Evolutionary conservation across 2,888 invertebrate species (phyloP), one percentile per base, ranked within the genome.

Genomic region (Orchesella flavescens): DNA sequence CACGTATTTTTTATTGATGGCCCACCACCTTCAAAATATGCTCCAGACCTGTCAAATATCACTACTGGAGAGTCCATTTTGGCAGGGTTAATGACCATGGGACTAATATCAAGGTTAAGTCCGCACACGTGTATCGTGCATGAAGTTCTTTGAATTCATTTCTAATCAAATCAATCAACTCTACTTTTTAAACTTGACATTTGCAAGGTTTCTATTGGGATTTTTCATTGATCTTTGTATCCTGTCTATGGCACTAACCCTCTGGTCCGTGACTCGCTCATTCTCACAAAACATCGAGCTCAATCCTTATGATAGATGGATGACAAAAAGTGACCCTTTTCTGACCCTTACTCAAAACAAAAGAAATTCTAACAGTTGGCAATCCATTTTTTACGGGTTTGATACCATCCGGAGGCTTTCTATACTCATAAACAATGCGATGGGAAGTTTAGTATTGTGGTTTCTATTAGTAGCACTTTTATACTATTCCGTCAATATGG

Each of bases 221-320:
- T 81, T 68, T 49, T 81, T 81, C n/a, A 75, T 81, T n/a, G 81
- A 81, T 23, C 34, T 81, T 2, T 59, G 23, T 49, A 81, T 81
- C 21, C 55, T 81, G 5, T 3, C 34, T 17, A 43, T 72, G 44
- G n/a, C 81, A 1, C 13, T 46, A 12, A 81, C 81, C 0, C 49
- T 81, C 9, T 81, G 74, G 81, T 7, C 61, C 1, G 81, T 43
- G 15, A 21, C 74, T n/a, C 1, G 9, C 4, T n/a, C 44, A 4
- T 81, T 81, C 34, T 68, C 81, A 1, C 68, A 81, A 19, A 24
- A 5, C 7, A 63, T 73, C 43, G 9, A 17, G 2, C 46, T 80
- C 34, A 44, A 49, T 65, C 72, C 79, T 10, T 63, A 55, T 12
- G 43, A 72, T 34, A 72, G 53, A 55, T 72, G 72, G 65, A 34